phyloP scores from a whole-genome alignment of 2,888 invertebrate species.

The Parelbella ahira region DNA sequence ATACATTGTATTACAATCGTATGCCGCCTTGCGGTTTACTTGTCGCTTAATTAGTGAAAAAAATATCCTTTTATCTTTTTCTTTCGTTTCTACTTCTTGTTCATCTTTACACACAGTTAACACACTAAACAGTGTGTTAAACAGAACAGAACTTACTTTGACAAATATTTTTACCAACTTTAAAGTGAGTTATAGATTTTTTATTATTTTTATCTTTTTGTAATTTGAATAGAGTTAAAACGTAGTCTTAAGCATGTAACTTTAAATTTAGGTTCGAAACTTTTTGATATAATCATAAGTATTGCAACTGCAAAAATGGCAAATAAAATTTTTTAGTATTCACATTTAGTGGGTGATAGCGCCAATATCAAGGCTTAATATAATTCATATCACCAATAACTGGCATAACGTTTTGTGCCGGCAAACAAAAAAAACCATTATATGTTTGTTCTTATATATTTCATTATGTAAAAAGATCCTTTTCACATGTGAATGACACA shows the following conservation, averaged over 20 bases:
- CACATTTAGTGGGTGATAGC: too few relatives aligned
- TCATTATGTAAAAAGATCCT: slow-evolving; percentile 2
- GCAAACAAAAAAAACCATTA: background rate
- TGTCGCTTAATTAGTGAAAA: slow-evolving; percentile 11
- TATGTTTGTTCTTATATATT: slow-evolving; percentile 8
- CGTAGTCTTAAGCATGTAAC: slow-evolving; percentile 1
- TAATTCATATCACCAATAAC: background rate
- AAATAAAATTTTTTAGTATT: too few relatives aligned
- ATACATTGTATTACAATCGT: too few relatives aligned
- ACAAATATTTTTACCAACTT: slow-evolving; percentile 11
- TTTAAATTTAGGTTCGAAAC: slow-evolving; percentile 1
- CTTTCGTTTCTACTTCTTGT: background rate
- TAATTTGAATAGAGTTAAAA: slow-evolving; percentile 2
- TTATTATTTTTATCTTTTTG: background rate
- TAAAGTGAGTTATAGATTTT: slow-evolving; percentile 8
- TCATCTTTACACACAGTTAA: too few relatives aligned
- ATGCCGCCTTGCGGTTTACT: too few relatives aligned
- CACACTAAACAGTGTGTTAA: too few relatives aligned
- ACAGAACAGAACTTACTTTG: slow-evolving; percentile 5
- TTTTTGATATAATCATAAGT: slow-evolving; percentile 10
- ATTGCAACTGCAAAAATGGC: too few relatives aligned
- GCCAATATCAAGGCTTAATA: background rate
- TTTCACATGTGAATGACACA: slow-evolving; percentile 17
- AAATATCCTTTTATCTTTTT: slow-evolving; percentile 3
- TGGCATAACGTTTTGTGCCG: slow-evolving; percentile 9